Percentiles rank a stretch among this genome's conserved stretches.
phyloP scores from a whole-genome alignment of 2,888 invertebrate species.

The Drosophila mulleri region DNA sequence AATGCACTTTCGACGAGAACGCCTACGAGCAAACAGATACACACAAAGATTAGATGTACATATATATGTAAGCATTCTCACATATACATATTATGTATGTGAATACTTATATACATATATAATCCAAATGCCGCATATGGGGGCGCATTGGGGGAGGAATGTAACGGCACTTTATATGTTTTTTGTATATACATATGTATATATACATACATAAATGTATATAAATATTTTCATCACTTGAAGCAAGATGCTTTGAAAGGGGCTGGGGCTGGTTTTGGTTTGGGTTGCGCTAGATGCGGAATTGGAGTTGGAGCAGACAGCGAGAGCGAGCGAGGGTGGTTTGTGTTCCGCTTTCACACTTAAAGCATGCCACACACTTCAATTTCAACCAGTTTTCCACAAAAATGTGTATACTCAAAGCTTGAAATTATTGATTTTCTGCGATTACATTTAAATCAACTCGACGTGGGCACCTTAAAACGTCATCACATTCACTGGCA shows the following conservation, averaged over 20 bases:
- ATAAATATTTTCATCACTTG: conserved; percentile 43
- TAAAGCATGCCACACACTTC: conserved; percentile 67
- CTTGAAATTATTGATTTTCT: conserved; percentile 77
- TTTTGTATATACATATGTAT: conserved; percentile 8
- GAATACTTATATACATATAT: conserved; percentile 11
- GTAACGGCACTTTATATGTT: conserved; percentile 57
- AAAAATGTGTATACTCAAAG: conserved; percentile 62
- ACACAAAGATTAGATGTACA: conserved; percentile 49
- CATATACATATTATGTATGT: no score
- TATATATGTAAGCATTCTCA: conserved; percentile 1
- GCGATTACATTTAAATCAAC: conserved; percentile 53
- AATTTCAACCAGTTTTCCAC: conserved; percentile 53
- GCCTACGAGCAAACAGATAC: conserved; percentile 60
- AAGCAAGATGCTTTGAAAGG: conserved; percentile 49
- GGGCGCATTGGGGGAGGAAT: conserved; percentile 70
- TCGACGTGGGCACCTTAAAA: conserved; percentile 51
- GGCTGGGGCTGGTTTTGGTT: conserved; percentile 24
- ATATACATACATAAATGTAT: neutral
- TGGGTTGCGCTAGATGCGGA: conserved; percentile 35
- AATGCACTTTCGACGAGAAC: conserved; percentile 70
- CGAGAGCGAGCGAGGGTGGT: conserved; percentile 62
- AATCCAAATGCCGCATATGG: conserved; percentile 67
- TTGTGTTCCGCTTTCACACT: conserved; percentile 65
- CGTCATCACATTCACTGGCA: conserved; percentile 57
- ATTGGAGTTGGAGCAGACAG: conserved; percentile 49